These are phyloP conservation scores for Halocynthia roretzi DNA, from an alignment of 23 tunicate genomes.

Conservation along the genomic window DNA sequence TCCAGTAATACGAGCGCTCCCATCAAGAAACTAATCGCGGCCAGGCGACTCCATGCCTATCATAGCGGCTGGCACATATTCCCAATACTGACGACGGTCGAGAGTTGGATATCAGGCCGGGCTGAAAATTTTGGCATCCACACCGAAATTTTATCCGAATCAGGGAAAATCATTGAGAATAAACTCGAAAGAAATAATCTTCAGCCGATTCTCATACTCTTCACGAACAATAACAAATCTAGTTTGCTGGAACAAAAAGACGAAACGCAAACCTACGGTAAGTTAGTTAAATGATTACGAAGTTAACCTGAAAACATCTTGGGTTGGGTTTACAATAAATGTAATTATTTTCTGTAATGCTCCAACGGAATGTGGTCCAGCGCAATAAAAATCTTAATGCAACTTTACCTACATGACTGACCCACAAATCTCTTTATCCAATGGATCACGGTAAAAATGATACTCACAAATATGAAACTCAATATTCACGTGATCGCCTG, in stretches of 20 bases:
- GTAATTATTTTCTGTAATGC: too few species aligned
- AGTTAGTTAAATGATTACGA: background rate
- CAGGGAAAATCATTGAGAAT: conserved; percentile 22
- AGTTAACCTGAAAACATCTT: too few species aligned
- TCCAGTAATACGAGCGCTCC: background rate
- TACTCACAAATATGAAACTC: too few species aligned
- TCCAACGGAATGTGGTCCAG: background rate
- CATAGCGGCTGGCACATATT: conserved; percentile 65
- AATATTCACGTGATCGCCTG: too few species aligned
- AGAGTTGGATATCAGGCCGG: conserved; percentile 25
- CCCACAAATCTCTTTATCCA: too few species aligned
- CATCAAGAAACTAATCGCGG: conserved; percentile 30
- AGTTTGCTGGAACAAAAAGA: too few species aligned
- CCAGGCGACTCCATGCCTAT: conserved; percentile 43
- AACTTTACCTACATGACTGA: background rate
- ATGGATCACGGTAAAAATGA: too few species aligned
- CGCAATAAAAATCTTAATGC: background rate
- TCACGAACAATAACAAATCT: conserved; percentile 29
- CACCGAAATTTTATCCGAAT: conserved; percentile 22
- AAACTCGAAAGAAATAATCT: conserved; percentile 10
- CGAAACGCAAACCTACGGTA: too few species aligned
- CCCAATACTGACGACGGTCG: conserved; percentile 50
- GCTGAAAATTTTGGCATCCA: conserved; percentile 14
- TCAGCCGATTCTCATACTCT: conserved; percentile 46
- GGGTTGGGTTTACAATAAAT: too few species aligned